Evolutionary conservation across 2,888 invertebrate genomes (phyloP).

Genomic region (Oligia fasciuncula): DNA sequence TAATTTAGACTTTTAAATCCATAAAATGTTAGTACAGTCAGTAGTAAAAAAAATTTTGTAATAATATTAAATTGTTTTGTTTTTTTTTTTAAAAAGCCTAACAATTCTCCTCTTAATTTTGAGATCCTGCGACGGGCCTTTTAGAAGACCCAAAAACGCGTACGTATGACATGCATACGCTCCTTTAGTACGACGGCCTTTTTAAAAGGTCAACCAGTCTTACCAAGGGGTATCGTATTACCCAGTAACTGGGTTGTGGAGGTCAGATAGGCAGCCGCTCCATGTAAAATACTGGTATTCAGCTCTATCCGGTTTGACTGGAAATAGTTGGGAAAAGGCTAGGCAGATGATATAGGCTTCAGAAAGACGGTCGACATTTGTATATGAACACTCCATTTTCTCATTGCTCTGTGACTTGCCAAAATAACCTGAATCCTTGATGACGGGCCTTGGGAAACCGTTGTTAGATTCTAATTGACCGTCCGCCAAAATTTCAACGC

Average conservation of each 20-base stretch:
- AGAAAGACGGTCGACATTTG: neutral
- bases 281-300: too few species aligned
- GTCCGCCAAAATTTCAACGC: constrained; percentile 17
- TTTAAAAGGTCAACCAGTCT: too few species aligned
- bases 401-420: constrained; percentile 15
- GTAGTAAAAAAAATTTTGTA: too few species aligned
- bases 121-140: neutral
- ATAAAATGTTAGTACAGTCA: too few species aligned
- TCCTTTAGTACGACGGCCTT: neutral
- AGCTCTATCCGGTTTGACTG: too few species aligned
- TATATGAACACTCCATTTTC: constrained; percentile 6
- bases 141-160: neutral
- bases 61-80: too few species aligned
- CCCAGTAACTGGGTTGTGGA: too few species aligned
- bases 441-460: constrained; percentile 42
- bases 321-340: too few species aligned
- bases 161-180: neutral
- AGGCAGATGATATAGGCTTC: too few species aligned
- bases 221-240: too few species aligned
- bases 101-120: neutral
- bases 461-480: constrained; percentile 56
- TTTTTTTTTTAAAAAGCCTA: neutral
- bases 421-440: constrained; percentile 63
- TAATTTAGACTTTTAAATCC: too few species aligned
- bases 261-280: too few species aligned